Percentiles rank a stretch among this genome's conserved stretches.
Evolutionary conservation across 2,888 invertebrate species (phyloP).

Genomic region (Gymnocheta viridis): DNA sequence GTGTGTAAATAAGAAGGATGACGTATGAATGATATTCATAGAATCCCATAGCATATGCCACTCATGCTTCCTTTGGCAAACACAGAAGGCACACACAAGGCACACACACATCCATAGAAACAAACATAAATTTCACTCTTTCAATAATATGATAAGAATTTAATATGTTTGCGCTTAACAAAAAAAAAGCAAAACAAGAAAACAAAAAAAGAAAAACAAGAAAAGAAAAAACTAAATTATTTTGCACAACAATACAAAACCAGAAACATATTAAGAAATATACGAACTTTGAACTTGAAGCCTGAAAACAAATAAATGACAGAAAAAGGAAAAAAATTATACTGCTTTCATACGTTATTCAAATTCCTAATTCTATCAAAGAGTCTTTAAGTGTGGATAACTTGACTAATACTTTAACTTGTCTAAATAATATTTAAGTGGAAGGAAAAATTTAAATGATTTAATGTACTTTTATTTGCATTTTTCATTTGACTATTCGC

Average conservation of each 20-base stretch:
- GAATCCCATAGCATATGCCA: constrained; percentile 7
- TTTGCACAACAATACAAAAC: constrained; percentile 2
- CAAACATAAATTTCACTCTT: not conserved
- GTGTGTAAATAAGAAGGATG: no score
- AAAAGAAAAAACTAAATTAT: not conserved
- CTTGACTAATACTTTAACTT: constrained; percentile 6
- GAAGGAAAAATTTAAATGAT: not conserved
- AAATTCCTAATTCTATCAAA: not conserved
- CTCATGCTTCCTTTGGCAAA: not conserved
- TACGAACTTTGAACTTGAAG: constrained; percentile 34
- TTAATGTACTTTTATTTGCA: not conserved
- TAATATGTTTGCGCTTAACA: constrained; percentile 33
- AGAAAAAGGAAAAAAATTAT: not conserved
- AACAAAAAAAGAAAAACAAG: no score
- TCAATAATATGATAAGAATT: constrained; percentile 46
- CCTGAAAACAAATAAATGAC: not conserved
- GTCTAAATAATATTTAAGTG: not conserved
- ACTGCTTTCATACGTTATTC: not conserved
- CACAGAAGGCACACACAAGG: not conserved
- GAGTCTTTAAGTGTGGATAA: not conserved
- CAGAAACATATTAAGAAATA: not conserved
- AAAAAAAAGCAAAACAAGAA: not conserved
- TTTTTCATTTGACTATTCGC: not conserved
- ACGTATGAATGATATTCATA: constrained; percentile 37
- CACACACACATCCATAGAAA: not conserved